Evolutionary conservation across 2,797 vertebrate species (phyloP).

Genomic region (Scyliorhinus canicula): DNA sequence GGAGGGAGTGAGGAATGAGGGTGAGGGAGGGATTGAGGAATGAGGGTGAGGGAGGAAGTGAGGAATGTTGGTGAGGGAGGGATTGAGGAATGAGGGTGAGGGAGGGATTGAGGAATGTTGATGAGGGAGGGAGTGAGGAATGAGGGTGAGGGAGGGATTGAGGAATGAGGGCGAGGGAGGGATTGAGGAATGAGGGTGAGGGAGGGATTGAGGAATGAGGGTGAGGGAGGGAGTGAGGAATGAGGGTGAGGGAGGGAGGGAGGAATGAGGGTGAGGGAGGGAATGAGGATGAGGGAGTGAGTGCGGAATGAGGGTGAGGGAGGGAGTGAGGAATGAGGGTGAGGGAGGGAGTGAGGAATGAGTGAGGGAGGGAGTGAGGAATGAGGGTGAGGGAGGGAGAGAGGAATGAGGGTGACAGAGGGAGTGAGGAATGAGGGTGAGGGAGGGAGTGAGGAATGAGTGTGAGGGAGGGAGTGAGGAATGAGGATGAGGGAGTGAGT

Average conservation of each 20-base stretch:
- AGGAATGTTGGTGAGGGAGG: too few species aligned
- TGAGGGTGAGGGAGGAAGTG: too few species aligned
- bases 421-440: neutral
- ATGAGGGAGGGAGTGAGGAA: too few species aligned
- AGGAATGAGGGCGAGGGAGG: too few species aligned
- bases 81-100: too few species aligned
- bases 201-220: too few species aligned
- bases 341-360: constrained; percentile 38
- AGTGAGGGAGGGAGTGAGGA: neutral
- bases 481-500: neutral
- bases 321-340: constrained; percentile 34
- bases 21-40: too few species aligned
- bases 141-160: too few species aligned
- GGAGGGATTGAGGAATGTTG: too few species aligned
- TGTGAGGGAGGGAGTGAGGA: neutral
- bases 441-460: neutral
- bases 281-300: constrained; percentile 44
- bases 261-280: constrained; percentile 52
- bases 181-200: too few species aligned
- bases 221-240: constrained; percentile 40
- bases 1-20: too few species aligned
- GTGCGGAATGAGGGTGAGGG: too few species aligned
- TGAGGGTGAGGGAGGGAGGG: neutral
- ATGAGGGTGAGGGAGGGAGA: constrained; percentile 28
- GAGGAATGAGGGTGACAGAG: neutral